These are phyloP conservation scores for Trimorus sp. DNA, from an alignment of 2,888 invertebrate species.

Conservation along the genomic window DNA sequence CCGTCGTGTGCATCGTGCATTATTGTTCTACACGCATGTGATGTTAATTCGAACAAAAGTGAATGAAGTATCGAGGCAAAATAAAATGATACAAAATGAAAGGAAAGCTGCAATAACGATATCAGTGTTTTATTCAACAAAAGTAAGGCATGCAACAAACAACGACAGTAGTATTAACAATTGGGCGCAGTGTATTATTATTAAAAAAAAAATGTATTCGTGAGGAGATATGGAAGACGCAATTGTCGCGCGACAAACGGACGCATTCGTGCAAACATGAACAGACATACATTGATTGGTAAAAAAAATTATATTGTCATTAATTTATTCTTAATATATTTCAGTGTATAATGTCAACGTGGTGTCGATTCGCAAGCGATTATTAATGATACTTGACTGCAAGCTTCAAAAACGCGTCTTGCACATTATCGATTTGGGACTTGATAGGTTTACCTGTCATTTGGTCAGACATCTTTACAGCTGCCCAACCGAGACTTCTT, in stretches of 20 bases:
- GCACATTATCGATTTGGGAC: slow-evolving; percentile 56
- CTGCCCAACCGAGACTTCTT: slow-evolving; percentile 94
- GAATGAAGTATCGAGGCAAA: too few relatives aligned
- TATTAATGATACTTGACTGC: slow-evolving; percentile 40
- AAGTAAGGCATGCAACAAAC: slow-evolving; percentile 31
- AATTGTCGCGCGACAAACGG: slow-evolving; percentile 1
- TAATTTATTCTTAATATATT: slow-evolving; percentile 1
- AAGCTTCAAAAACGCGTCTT: slow-evolving; percentile 64
- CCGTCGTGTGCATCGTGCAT: too few relatives aligned
- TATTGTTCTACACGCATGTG: too few relatives aligned
- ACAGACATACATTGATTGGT: background rate
- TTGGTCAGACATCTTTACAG: slow-evolving; percentile 86
- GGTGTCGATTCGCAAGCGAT: background rate
- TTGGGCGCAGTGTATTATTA: too few relatives aligned
- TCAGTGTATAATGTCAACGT: slow-evolving; percentile 7
- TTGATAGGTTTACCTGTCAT: slow-evolving; percentile 86
- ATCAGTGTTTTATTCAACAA: slow-evolving; percentile 20
- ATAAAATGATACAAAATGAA: too few relatives aligned
- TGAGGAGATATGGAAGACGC: slow-evolving; percentile 8
- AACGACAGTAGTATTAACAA: too few relatives aligned
- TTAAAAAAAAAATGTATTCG: background rate
- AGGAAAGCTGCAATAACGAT: too few relatives aligned
- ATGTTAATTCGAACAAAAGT: too few relatives aligned
- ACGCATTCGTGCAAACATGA: slow-evolving; percentile 12
- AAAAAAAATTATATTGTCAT: slow-evolving; percentile 10